Evolutionary conservation across 2,888 invertebrate species (phyloP).

Genomic region (Ischnus inquisitorius): DNA sequence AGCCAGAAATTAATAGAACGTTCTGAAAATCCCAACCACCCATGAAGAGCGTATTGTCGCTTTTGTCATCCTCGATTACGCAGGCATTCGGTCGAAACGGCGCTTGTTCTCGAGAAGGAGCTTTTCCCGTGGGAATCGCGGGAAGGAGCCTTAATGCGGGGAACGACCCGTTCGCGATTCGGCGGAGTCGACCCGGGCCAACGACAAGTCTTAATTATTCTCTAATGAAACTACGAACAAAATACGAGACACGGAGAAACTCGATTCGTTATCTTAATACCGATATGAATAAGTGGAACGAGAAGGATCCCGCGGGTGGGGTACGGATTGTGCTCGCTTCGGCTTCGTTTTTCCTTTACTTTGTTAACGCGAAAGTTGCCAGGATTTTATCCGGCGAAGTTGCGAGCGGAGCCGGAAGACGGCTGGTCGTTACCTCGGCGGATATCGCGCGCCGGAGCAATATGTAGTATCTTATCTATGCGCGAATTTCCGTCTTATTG

Average conservation of each 20-base stretch:
- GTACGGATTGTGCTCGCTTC: conserved; percentile 29
- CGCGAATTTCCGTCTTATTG: conserved; percentile 18
- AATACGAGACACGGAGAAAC: conserved; percentile 41
- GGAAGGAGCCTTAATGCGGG: conserved; percentile 47
- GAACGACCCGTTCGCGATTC: conserved; percentile 58
- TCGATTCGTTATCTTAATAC: conserved; percentile 61
- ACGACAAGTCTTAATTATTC: conserved; percentile 59
- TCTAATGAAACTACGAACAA: conserved; percentile 49
- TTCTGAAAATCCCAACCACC: too few relatives aligned
- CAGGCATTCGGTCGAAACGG: background rate
- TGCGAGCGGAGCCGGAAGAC: conserved; percentile 14
- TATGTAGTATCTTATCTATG: conserved; percentile 35
- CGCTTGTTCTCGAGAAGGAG: conserved; percentile 2
- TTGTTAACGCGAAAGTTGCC: background rate
- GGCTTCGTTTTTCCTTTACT: conserved; percentile 13
- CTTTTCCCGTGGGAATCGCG: conserved; percentile 54
- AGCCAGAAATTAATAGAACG: too few relatives aligned
- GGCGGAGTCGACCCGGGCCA: conserved; percentile 48
- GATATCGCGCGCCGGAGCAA: conserved; percentile 16
- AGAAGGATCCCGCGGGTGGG: conserved; percentile 20
- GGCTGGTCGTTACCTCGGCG: background rate
- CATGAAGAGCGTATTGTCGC: background rate
- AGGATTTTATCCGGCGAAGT: conserved; percentile 15
- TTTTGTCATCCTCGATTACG: background rate
- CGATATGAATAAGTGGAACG: conserved; percentile 27